Percentiles rank a stretch among this genome's conserved stretches.
Evolutionary conservation across 2,888 invertebrate species (phyloP).

Genomic region (Cyaniris semiargus): DNA sequence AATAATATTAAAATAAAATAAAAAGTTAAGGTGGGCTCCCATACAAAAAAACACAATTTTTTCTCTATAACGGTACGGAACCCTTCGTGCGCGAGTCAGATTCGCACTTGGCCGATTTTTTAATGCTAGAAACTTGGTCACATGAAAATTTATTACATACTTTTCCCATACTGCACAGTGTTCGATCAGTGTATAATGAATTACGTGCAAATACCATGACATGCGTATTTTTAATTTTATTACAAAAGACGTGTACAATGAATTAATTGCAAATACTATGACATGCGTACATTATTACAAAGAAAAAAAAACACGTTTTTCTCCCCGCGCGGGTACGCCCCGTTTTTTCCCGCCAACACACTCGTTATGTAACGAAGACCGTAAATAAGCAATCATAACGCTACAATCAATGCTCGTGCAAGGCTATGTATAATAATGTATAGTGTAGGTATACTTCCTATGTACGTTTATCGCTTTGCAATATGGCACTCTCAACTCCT

Average conservation of each 20-base stretch:
- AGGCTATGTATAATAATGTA: constrained; percentile 7
- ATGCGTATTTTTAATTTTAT: too few species aligned
- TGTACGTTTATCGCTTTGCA: not conserved
- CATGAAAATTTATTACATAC: not conserved
- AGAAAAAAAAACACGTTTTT: not conserved
- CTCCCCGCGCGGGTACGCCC: not conserved
- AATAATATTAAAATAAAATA: too few species aligned
- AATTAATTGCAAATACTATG: not conserved
- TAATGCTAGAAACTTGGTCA: not conserved
- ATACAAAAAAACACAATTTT: too few species aligned
- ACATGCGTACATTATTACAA: not conserved
- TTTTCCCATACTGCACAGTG: not conserved
- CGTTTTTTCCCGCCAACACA: constrained; percentile 1
- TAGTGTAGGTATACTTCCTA: not conserved
- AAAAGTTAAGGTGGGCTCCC: too few species aligned
- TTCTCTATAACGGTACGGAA: too few species aligned
- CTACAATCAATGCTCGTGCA: constrained; percentile 28
- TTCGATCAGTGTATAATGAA: too few species aligned
- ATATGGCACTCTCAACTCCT: not conserved
- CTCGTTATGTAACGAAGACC: constrained; percentile 36
- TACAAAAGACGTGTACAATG: not conserved
- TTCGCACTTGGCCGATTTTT: too few species aligned
- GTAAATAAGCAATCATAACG: constrained; percentile 28
- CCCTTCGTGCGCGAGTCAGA: too few species aligned
- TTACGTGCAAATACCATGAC: too few species aligned